Conservation (phyloP, 1,140 invertebrate genomes). For the Diorhabda sublineata region DNA sequence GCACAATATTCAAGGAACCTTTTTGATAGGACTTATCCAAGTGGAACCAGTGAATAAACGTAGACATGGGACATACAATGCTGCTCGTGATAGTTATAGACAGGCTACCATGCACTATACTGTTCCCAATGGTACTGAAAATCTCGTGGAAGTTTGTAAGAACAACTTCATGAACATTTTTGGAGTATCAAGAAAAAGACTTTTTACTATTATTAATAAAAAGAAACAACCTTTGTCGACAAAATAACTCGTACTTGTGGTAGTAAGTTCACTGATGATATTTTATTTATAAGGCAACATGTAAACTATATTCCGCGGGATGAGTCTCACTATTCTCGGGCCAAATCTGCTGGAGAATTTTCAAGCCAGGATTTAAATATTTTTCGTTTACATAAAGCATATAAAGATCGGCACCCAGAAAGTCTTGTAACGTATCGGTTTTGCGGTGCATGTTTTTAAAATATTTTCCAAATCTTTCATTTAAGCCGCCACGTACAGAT, state of each 20-base stretch:
- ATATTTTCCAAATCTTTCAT: not conserved
- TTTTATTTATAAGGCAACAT: not conserved
- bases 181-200: not conserved
- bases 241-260: no score
- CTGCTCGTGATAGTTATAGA: not conserved
- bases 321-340: no score
- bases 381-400: not conserved
- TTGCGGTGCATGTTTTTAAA: not conserved
- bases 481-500: not conserved
- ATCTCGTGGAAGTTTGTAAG: not conserved
- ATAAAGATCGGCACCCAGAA: no score
- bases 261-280: not conserved
- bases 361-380: not conserved
- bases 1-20: not conserved
- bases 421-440: no score
- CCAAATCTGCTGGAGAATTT: not conserved
- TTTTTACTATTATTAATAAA: not conserved
- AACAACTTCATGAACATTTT: not conserved
- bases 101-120: not conserved
- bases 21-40: not conserved
- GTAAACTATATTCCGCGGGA: no score
- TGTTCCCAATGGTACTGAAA: no score
- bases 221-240: not conserved
- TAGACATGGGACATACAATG: slow-evolving; percentile 5
- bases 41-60: not conserved